Conservation (phyloP, 2,888 invertebrate genomes). For the Andrena bucephala region DNA sequence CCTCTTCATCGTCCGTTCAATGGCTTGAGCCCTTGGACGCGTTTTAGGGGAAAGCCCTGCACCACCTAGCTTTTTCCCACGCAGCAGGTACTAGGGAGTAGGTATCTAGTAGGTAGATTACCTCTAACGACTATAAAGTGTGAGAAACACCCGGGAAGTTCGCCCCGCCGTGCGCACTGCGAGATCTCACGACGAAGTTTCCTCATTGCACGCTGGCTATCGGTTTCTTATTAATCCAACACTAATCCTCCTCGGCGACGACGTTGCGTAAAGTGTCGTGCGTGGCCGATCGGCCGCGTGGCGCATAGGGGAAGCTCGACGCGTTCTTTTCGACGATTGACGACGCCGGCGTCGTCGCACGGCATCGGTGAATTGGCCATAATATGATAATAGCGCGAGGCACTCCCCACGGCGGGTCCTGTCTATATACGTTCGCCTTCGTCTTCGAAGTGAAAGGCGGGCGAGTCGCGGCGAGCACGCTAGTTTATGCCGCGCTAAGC, state of each 20-base stretch:
- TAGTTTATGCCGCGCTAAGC: slow-evolving; percentile 67
- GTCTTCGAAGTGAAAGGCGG: slow-evolving; percentile 83
- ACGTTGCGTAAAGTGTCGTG: background rate
- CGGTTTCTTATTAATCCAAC: slow-evolving; percentile 1
- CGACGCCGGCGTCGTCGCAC: slow-evolving; percentile 58
- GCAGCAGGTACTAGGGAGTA: slow-evolving; percentile 4
- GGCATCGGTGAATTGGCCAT: slow-evolving; percentile 75
- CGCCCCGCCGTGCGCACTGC: no score
- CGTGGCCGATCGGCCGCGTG: slow-evolving; percentile 17
- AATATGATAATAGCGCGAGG: slow-evolving; percentile 82
- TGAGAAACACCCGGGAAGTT: slow-evolving; percentile 32
- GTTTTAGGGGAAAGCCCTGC: background rate
- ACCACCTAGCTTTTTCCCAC: slow-evolving; percentile 28
- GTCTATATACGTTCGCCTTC: slow-evolving; percentile 77
- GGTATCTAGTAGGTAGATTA: background rate
- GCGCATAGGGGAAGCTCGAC: slow-evolving; percentile 9
- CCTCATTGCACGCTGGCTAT: background rate
- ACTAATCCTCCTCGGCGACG: background rate
- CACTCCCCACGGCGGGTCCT: slow-evolving; percentile 78
- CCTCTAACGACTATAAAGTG: slow-evolving; percentile 9
- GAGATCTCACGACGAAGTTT: background rate
- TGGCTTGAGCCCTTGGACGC: background rate
- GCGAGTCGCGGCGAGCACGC: slow-evolving; percentile 76
- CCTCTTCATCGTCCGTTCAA: background rate
- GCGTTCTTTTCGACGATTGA: slow-evolving; percentile 28